phyloP scores from a whole-genome alignment of 2,888 invertebrate species.

The Teleogryllus oceanicus region DNA sequence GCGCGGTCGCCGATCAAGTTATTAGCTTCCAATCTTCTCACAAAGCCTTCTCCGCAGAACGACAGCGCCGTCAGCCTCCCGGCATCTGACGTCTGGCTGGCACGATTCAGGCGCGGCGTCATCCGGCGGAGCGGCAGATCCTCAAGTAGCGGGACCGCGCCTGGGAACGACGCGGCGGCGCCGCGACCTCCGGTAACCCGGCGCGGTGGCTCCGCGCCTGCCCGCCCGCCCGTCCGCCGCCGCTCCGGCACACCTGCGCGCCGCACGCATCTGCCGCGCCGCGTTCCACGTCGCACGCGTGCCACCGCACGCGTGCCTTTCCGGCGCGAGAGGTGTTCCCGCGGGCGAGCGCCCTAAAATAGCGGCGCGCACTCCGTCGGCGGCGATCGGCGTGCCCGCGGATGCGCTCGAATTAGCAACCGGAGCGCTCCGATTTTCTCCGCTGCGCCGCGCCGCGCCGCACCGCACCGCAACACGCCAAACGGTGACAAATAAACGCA shows the following conservation, averaged over 20 bases:
- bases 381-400: background rate
- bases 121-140: no score
- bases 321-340: background rate
- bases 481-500: background rate
- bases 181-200: no score
- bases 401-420: background rate
- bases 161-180: no score
- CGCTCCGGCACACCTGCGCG: background rate
- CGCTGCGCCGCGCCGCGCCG: background rate
- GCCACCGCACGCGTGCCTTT: background rate
- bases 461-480: background rate
- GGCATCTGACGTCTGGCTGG: no score
- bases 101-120: no score
- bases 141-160: no score
- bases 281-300: background rate
- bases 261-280: background rate
- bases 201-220: no score
- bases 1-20: no score
- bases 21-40: no score
- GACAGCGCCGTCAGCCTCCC: no score
- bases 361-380: background rate
- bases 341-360: background rate
- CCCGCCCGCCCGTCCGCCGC: no score
- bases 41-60: no score
- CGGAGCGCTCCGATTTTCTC: background rate